These are phyloP conservation scores for Spatulosminthurus flaviceps DNA, from an alignment of 2,888 invertebrate genomes.

Conservation along the genomic window DNA sequence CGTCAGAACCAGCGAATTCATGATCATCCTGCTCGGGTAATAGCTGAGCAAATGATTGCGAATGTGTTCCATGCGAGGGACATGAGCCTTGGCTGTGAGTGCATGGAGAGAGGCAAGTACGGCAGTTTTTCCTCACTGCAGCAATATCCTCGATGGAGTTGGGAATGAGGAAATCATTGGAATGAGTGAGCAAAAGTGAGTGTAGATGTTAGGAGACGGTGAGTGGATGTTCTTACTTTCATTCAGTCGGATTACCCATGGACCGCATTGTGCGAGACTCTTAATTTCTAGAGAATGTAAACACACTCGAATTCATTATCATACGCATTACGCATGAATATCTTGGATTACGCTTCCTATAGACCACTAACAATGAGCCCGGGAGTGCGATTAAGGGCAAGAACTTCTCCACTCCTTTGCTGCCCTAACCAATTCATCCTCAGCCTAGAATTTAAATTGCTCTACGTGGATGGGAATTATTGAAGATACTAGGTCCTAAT, in stretches of 20 bases:
- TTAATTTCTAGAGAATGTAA: conserved; percentile 16
- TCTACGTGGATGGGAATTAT: too few relatives aligned
- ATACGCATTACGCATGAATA: neutral
- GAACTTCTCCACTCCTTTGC: too few relatives aligned
- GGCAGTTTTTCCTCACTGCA: neutral
- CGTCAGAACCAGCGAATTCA: neutral
- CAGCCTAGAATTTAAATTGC: too few relatives aligned
- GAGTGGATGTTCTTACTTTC: conserved; percentile 10
- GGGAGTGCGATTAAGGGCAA: too few relatives aligned
- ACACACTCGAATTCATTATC: neutral
- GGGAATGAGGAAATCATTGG: conserved; percentile 3
- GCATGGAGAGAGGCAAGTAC: neutral
- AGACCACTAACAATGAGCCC: neutral
- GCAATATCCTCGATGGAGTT: neutral
- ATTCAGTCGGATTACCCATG: neutral
- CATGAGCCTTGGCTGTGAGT: neutral
- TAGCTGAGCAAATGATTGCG: conserved; percentile 12
- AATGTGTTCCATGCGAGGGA: conserved; percentile 10
- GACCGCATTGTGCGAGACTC: neutral
- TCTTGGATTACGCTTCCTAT: neutral
- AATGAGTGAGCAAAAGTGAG: neutral
- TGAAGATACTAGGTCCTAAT: too few relatives aligned
- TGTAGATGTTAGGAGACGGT: neutral
- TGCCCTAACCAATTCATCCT: too few relatives aligned
- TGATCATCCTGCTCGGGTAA: neutral